phyloP scores from a whole-genome alignment of 2,113 vertebrate species.

The Taxidea taxus region DNA sequence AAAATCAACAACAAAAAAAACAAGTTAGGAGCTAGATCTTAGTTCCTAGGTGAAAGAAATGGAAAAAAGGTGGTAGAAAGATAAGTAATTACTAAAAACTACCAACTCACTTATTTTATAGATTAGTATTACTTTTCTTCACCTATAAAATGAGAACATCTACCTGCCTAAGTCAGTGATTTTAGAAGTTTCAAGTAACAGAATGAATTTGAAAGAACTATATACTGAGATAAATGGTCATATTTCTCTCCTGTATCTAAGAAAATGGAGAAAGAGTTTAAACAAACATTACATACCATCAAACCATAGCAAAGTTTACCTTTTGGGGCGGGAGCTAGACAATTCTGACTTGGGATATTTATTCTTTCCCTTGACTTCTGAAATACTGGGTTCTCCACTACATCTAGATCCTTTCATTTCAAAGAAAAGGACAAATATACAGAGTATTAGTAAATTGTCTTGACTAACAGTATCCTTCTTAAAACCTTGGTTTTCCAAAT shows the following conservation, averaged over 20 bases:
- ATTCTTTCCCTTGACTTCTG: constrained; percentile 57
- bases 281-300: background rate
- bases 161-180: background rate
- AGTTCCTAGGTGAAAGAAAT: background rate
- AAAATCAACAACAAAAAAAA: constrained; percentile 3
- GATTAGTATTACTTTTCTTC: background rate
- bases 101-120: background rate
- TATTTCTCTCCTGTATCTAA: background rate
- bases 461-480: background rate
- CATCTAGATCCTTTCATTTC: constrained; percentile 50
- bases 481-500: constrained; percentile 33
- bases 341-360: constrained; percentile 39
- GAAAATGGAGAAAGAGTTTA: background rate
- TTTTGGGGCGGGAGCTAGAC: constrained; percentile 58
- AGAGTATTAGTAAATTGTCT: constrained; percentile 21
- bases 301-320: constrained; percentile 62
- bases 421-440: constrained; percentile 50
- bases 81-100: background rate
- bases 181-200: constrained; percentile 24
- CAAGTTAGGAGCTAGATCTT: background rate
- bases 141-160: background rate
- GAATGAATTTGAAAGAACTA: constrained; percentile 30
- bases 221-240: background rate
- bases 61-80: background rate
- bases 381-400: constrained; percentile 68